Percentiles rank a stretch among this genome's conserved stretches.
Conservation (phyloP, 2,888 invertebrate genomes). For the Microctonus brassicae region DNA sequence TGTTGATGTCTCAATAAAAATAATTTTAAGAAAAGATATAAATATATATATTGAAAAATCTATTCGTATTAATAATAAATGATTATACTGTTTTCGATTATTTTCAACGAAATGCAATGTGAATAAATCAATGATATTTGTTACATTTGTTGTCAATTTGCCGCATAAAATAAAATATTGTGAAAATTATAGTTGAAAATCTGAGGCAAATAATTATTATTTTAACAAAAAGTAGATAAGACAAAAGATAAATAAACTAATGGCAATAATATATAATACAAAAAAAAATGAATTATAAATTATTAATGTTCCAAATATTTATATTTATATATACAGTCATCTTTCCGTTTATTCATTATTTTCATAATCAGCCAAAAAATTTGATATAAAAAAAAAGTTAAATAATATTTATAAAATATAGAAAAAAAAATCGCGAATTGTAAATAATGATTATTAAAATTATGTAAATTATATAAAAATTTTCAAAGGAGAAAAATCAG, state of each 20-base stretch:
- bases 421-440: too few relatives aligned
- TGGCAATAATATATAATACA: slow-evolving; percentile 11
- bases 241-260: background rate
- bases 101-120: too few relatives aligned
- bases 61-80: too few relatives aligned
- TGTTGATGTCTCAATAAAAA: background rate
- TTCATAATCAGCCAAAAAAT: too few relatives aligned
- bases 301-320: too few relatives aligned
- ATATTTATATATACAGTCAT: too few relatives aligned
- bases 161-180: background rate
- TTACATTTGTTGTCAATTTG: background rate
- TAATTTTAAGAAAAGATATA: too few relatives aligned
- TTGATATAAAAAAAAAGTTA: too few relatives aligned
- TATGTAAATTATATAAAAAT: background rate
- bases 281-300: slow-evolving; percentile 4
- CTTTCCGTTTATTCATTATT: too few relatives aligned
- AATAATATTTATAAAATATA: too few relatives aligned
- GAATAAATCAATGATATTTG: background rate
- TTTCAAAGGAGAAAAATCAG: slow-evolving; percentile 10
- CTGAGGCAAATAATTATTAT: background rate
- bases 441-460: slow-evolving; percentile 10
- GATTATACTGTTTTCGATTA: too few relatives aligned
- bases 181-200: background rate
- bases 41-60: too few relatives aligned
- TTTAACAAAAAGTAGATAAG: slow-evolving; percentile 3